Percentiles rank a stretch among this genome's conserved stretches.
Evolutionary conservation across 2,797 vertebrate species (phyloP).

Genomic region (Clarias fuscus): DNA sequence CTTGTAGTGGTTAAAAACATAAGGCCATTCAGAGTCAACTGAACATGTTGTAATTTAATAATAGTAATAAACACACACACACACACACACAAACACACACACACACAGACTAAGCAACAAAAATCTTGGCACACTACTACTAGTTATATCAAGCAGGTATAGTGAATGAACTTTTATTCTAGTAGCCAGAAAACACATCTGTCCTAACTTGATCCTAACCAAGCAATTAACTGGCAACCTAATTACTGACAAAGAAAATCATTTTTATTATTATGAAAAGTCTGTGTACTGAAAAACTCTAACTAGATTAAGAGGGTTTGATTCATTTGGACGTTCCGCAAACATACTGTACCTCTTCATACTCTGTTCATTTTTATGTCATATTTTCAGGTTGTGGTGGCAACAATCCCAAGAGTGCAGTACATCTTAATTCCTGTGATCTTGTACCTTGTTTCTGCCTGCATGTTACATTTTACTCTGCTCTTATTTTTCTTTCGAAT

Average conservation of each 20-base stretch:
- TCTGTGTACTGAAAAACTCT: background rate
- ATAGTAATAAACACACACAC: background rate
- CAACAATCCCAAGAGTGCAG: background rate
- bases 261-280: slow-evolving; percentile 7
- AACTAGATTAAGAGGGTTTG: background rate
- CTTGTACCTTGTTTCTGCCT: background rate
- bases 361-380: background rate
- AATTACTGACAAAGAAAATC: background rate
- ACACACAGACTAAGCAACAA: background rate
- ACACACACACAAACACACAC: too few species aligned
- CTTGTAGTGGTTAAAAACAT: background rate
- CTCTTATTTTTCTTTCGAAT: background rate
- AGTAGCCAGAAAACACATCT: slow-evolving; percentile 2
- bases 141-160: background rate
- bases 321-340: background rate
- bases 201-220: background rate
- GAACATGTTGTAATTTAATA: background rate
- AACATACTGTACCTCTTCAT: background rate
- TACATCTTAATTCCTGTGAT: background rate
- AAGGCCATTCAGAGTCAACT: background rate
- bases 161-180: background rate
- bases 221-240: too few species aligned
- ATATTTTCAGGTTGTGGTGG: background rate
- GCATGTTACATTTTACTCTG: too few species aligned
- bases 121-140: background rate